Conservation (phyloP, 2,888 invertebrate genomes). For the Sipha maydis region DNA sequence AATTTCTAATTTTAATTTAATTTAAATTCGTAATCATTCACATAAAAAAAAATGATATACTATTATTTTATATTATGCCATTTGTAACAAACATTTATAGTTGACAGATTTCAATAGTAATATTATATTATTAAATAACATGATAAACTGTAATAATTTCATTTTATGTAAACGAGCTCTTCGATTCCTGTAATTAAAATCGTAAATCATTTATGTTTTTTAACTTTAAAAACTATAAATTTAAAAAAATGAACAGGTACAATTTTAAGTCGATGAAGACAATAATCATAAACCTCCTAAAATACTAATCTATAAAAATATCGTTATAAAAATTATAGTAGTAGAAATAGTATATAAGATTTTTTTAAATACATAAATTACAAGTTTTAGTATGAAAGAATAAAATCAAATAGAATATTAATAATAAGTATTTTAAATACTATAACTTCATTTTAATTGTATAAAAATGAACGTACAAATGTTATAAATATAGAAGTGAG, state of each 20-base stretch:
- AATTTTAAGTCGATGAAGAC: too few relatives aligned
- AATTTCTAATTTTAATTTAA: neutral
- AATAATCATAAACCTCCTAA: too few relatives aligned
- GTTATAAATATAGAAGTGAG: neutral
- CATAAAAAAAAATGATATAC: neutral
- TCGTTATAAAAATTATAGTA: neutral
- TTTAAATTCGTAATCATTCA: neutral
- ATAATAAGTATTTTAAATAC: neutral
- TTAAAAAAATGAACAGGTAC: too few relatives aligned
- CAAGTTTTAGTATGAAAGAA: neutral
- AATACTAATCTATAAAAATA: neutral
- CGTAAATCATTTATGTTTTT: too few relatives aligned
- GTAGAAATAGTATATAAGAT: neutral
- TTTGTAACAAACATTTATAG: too few relatives aligned
- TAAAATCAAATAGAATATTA: neutral
- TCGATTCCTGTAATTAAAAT: too few relatives aligned
- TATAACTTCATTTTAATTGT: neutral
- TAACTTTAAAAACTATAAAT: too few relatives aligned
- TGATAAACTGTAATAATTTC: too few relatives aligned
- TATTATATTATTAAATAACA: too few relatives aligned
- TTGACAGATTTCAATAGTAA: too few relatives aligned
- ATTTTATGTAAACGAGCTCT: too few relatives aligned
- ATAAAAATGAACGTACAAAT: neutral
- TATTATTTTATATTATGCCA: neutral
- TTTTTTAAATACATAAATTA: neutral